Conservation (phyloP, 1,140 invertebrate species). For the Aphidius ervi region DNA sequence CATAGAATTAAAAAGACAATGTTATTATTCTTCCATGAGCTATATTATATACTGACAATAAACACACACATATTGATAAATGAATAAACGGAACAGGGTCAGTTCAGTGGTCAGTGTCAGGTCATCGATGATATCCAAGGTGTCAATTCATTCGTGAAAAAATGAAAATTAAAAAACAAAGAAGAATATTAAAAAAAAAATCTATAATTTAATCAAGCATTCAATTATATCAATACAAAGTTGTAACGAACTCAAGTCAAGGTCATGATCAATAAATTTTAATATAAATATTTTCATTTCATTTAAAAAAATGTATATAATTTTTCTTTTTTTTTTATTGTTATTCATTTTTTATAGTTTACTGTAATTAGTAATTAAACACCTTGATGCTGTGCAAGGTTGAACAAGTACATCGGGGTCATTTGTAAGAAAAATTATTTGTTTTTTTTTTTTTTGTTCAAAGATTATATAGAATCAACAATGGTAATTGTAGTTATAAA, state of each 20-base stretch:
- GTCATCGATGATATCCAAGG: conserved; percentile 17
- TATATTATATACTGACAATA: no score
- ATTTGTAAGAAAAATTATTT: background rate
- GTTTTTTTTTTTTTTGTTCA: no score
- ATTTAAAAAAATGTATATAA: no score
- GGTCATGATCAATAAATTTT: conserved; percentile 1
- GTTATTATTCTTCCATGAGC: no score
- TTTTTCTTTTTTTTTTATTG: no score
- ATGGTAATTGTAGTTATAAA: no score
- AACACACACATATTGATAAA: conserved; percentile 4
- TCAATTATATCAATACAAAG: no score
- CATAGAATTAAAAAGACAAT: background rate
- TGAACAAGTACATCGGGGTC: no score
- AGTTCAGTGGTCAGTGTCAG: conserved; percentile 15
- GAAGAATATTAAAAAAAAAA: background rate
- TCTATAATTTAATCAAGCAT: background rate
- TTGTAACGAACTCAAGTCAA: background rate
- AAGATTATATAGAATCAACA: no score
- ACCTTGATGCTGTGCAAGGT: no score
- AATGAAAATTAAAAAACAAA: background rate
- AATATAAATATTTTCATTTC: background rate
- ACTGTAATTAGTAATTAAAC: no score
- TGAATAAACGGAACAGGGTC: conserved; percentile 15
- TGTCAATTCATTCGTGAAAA: background rate
- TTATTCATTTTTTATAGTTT: no score